These are phyloP conservation scores for Leptodactylus fallax DNA, from an alignment of 2,797 vertebrate genomes.

Conservation along the genomic window DNA sequence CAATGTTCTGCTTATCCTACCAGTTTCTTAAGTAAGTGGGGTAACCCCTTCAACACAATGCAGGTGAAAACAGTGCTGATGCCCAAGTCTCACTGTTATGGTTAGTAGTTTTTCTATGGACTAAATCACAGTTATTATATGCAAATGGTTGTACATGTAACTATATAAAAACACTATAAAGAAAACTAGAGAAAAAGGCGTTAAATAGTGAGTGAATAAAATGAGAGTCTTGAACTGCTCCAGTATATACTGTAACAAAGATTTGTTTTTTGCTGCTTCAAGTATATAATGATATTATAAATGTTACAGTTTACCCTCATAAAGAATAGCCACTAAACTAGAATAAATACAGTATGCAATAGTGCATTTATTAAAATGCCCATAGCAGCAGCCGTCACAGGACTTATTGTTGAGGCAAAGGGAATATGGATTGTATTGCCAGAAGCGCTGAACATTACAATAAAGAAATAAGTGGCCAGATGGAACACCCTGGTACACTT, in stretches of 20 bases:
- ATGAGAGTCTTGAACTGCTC: not conserved
- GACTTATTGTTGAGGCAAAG: constrained; percentile 30
- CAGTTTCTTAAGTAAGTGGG: too few species aligned
- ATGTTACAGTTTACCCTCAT: not conserved
- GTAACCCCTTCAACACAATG: not conserved
- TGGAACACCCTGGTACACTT: constrained; percentile 46
- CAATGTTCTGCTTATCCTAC: too few species aligned
- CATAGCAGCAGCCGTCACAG: constrained; percentile 30
- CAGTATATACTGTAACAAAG: not conserved
- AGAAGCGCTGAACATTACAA: constrained; percentile 49
- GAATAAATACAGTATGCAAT: not conserved
- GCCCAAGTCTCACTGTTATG: too few species aligned
- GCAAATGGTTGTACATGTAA: not conserved
- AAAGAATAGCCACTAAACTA: constrained; percentile 3
- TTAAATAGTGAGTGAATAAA: not conserved
- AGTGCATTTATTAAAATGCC: constrained; percentile 39
- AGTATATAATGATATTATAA: not conserved
- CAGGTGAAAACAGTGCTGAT: not conserved
- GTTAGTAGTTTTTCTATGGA: too few species aligned
- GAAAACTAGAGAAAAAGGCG: not conserved
- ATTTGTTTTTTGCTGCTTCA: not conserved
- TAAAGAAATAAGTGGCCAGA: constrained; percentile 55
- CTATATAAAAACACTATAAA: not conserved
- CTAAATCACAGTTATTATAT: too few species aligned
- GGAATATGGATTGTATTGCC: constrained; percentile 51